A percentile compares a stretch with the other conserved stretches of the same genome.
Evolutionary conservation across 2,113 vertebrate genomes (phyloP).

Genomic region (Urocynchramus pylzowi): DNA sequence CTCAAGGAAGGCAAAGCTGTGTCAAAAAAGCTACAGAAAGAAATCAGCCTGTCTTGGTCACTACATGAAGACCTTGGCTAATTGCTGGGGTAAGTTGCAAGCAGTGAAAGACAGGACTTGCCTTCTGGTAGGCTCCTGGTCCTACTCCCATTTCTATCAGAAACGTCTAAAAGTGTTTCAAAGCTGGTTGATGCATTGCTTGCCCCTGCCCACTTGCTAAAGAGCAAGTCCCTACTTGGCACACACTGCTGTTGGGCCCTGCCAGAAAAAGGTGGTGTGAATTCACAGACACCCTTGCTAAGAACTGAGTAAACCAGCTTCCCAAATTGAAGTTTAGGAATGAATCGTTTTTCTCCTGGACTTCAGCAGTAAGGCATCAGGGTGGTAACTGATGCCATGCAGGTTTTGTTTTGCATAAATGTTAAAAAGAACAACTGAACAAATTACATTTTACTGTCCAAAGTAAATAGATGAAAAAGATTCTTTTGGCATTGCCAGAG

Average conservation of each 20-base stretch:
- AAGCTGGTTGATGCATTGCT: not conserved
- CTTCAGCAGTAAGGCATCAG: not conserved
- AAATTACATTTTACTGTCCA: not conserved
- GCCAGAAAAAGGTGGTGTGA: not conserved
- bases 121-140: too few species aligned
- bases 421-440: not conserved
- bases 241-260: not conserved
- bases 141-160: not conserved
- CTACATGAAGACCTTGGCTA: not conserved
- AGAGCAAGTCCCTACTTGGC: not conserved
- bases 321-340: not conserved
- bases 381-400: not conserved
- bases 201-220: not conserved
- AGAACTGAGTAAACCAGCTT: not conserved
- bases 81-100: not conserved
- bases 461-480: not conserved
- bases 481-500: not conserved
- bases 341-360: not conserved
- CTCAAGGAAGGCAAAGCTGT: not conserved
- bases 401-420: not conserved
- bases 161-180: fast-evolving
- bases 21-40: not conserved
- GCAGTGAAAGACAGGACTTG: not conserved
- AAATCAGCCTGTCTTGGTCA: not conserved
- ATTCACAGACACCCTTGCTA: not conserved